Conservation (phyloP, 2,113 vertebrate genomes). For the Rhinogobius similis region DNA sequence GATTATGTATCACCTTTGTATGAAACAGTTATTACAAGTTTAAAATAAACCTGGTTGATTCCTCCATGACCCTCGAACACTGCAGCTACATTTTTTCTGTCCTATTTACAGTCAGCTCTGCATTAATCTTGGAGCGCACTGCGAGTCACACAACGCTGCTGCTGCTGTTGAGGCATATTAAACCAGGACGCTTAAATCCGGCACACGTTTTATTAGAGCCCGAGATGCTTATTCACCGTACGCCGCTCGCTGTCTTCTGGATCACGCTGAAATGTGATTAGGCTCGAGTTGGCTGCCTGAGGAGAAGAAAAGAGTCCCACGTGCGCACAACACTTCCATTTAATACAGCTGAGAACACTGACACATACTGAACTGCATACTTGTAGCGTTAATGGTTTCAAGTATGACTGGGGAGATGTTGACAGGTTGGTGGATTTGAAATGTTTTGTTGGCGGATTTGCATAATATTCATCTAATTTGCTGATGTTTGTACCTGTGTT, state of each 20-base stretch:
- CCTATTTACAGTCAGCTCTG: neutral
- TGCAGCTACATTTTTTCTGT: neutral
- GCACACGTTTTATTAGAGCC: neutral
- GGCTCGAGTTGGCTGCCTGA: slow-evolving; percentile 1
- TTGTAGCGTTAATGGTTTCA: neutral
- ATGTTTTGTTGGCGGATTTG: neutral
- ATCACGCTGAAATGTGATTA: slow-evolving; percentile 16
- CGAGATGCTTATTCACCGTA: neutral
- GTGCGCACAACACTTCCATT: neutral
- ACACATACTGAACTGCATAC: neutral
- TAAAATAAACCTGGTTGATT: neutral
- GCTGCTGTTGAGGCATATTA: neutral
- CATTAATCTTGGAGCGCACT: neutral
- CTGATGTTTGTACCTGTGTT: neutral
- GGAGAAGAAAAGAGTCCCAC: slow-evolving; percentile 12
- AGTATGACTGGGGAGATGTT: neutral
- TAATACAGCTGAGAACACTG: neutral
- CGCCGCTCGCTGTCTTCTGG: neutral
- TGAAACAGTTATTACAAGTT: neutral
- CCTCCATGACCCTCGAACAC: neutral
- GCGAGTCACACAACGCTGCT: neutral
- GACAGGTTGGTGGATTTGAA: neutral
- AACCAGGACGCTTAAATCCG: neutral
- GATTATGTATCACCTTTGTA: neutral
- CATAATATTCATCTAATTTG: neutral